Evolutionary conservation across 1,140 invertebrate genomes (phyloP), one percentile per base, ranked within the genome.

Genomic region (Melanaphis sacchari): DNA sequence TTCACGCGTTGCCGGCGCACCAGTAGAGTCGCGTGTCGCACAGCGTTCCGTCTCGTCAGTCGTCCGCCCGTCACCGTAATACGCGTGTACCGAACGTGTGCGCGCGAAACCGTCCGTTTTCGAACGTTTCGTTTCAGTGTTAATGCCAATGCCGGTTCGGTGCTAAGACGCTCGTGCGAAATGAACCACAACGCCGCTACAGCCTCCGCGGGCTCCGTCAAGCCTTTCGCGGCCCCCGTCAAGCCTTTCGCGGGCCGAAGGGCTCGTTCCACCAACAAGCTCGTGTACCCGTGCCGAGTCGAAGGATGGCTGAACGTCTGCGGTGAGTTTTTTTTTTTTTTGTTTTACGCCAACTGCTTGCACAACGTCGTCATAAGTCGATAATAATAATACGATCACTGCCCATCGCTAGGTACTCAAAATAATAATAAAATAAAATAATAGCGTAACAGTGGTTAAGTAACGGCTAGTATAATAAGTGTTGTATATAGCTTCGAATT

Each of bases 251-350:
- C 41, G 43, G 52, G 93, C 2, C 8, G 49, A 85, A 90, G 85
- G n/a, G 40, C 82, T 89, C 40, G 89, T 5, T 66, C 11, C 38
- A 31, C 21, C 26, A 89, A 88, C 52, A 96, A 95, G 94, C 94
- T 96, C 94, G 96, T 96, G 94, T 97, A 96, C 95, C 97, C 97
- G 85, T 97, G 96, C 95, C 95, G 97, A 52, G 96, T 97, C 49
- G 97, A 97, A 95, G 97, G 97, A 94, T 97, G 97, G 97, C 95
- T 97, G 92, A 96, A 97, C 95, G 96, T 96, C 95, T 96, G 96
- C 94, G 97, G 97, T 97, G 95, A 96, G 96, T 96, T 89, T 22
- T 31, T 49, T 96, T 89, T 22, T 31, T 49, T 21, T 43, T 87
- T 7, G 6, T 54, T 26, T 9, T 22, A 18, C 26, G 66, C n/a